Evolutionary conservation across 2,888 invertebrate species (phyloP), one percentile per base, ranked within the genome.

Genomic region (Eristalis tenax): DNA sequence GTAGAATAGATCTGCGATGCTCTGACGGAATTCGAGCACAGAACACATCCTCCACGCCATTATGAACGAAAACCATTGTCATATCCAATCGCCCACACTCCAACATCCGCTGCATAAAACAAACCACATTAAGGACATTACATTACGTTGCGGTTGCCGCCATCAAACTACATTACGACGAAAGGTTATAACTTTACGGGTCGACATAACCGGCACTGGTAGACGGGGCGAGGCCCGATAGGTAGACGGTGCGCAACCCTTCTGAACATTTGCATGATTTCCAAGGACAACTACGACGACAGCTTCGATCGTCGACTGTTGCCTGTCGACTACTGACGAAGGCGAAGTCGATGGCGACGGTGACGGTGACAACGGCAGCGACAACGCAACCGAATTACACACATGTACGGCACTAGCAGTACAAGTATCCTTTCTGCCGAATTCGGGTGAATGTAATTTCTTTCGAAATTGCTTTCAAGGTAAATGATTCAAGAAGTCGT

Each of bases 401-500:
- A 83, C 68, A 79, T 80, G 68, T 73, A 76, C 57, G 50, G 50
- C 18, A 50, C 50, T n/a, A 18, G 50, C 70, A 64, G 57, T 76
- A 76, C 65, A 65, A 83, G 73, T 87, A 87, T 79, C 87, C 79
- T 75, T 86, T 87, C 69, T 83, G 87, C 75, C 83, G 73, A 87
- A 83, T 87, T 87, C 64, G 79, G 87, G 71, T 87, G 83, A 80
- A 87, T 87, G 83, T 87, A 87, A 87, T 87, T 87, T 87, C 87
- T 87, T 87, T 87, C 63, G 63, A 83, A 87, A 87, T 87, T 83
- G 87, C 87, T 87, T 87, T 83, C 83, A 87, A 87, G 87, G 87
- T 87, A 87, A 87, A 87, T 87, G 87, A 87, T 87, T 87, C 87
- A 87, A 83, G 87, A 87, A 87, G 87, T 87, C 87, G 83, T 87